These are phyloP conservation scores for Tangara arthus DNA, from an alignment of 2,797 vertebrate species.

Conservation along the genomic window DNA sequence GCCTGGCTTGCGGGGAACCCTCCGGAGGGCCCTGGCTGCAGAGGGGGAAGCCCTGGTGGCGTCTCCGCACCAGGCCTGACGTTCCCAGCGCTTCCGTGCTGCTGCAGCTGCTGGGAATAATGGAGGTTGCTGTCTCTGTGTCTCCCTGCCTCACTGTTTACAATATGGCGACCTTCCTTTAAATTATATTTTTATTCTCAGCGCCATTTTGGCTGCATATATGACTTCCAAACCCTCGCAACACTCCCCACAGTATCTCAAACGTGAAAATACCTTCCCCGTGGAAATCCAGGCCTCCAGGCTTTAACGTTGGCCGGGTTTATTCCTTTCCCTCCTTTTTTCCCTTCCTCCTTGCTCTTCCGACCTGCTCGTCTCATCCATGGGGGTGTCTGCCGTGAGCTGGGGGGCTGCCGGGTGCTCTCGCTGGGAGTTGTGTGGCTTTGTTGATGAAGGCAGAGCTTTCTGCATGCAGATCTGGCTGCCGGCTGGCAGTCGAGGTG, in stretches of 20 bases:
- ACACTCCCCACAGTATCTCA: not conserved
- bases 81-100: slow-evolving; percentile 58
- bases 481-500: not conserved
- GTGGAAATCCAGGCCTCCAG: slow-evolving; percentile 3
- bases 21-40: not conserved
- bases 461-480: slow-evolving; percentile 21
- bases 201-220: slow-evolving; percentile 89
- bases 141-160: slow-evolving; percentile 82
- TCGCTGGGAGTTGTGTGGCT: not conserved
- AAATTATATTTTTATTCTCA: slow-evolving; percentile 82
- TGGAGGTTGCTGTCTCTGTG: slow-evolving; percentile 73
- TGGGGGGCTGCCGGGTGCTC: not conserved
- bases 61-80: not conserved
- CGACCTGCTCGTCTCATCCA: not conserved
- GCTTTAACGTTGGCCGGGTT: slow-evolving; percentile 8
- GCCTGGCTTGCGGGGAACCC: not conserved
- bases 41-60: not conserved
- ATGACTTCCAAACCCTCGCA: slow-evolving; percentile 64
- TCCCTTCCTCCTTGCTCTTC: slow-evolving; percentile 27
- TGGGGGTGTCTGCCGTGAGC: not conserved
- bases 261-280: not conserved
- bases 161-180: slow-evolving; percentile 92
- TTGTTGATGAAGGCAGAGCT: slow-evolving; percentile 27
- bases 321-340: slow-evolving; percentile 62
- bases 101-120: slow-evolving; percentile 70